These are phyloP conservation scores for Tipula lateralis DNA, from an alignment of 2,888 invertebrate genomes.

Conservation along the genomic window DNA sequence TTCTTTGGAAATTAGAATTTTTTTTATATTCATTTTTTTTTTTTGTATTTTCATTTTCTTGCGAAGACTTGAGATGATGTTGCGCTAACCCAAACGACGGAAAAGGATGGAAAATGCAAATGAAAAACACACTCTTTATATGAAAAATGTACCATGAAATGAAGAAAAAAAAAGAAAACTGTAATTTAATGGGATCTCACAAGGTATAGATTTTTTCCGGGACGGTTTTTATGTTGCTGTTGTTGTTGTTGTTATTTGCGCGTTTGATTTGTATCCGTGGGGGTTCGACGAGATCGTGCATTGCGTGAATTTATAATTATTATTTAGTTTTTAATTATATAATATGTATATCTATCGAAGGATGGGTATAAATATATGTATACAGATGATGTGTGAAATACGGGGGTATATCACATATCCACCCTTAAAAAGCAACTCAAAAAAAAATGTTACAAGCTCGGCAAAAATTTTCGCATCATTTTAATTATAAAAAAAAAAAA, in stretches of 20 bases:
- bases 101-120: conserved; percentile 13
- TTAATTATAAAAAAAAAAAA: background rate
- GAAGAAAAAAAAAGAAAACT: background rate
- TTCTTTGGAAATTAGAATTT: conserved; percentile 24
- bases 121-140: background rate
- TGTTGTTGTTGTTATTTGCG: background rate
- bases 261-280: background rate
- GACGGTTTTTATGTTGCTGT: background rate
- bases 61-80: background rate
- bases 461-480: background rate
- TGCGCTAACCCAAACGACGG: background rate
- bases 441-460: background rate
- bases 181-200: conserved; percentile 9
- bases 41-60: background rate
- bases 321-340: background rate
- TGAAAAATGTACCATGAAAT: conserved; percentile 15
- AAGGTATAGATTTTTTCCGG: conserved; percentile 19
- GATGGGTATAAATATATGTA: background rate
- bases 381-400: background rate
- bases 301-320: background rate
- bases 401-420: background rate
- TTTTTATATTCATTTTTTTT: background rate
- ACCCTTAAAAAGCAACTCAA: background rate
- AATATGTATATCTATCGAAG: no score
- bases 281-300: background rate